Evolutionary conservation across 2,888 invertebrate genomes (phyloP), one percentile per base, ranked within the genome.

Genomic region (Mesorhabditis spiculigera): DNA sequence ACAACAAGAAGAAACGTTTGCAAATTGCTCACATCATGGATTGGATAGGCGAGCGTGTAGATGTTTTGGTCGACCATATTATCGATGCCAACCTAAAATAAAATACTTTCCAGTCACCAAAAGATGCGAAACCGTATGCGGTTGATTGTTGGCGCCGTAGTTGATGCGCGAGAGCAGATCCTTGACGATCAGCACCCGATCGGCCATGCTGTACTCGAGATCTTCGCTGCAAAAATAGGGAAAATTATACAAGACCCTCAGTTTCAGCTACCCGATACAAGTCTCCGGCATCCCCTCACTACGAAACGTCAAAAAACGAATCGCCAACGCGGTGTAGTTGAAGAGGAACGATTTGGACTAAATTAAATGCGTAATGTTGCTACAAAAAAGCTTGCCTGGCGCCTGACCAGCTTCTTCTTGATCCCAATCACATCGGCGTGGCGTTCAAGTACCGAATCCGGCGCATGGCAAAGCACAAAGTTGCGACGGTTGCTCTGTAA

Each of bases 51-150:
- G 58, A n/a, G 8, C n/a, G 58, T 50, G 58, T 50, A 50, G 58
- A 50, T 50, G 58, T 50, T 50, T 50, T 50, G 58, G n/a, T 50
- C n/a, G 58, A 50, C 10, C 58, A 50, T 50, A n/a, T n/a, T 50
- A 10, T 50, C 10, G 58, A 50, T 10, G 58, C 58, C 58, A 50
- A 50, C 58, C 58, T 50, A 50, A 50, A 50, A n/a, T 13, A 50
- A 50, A 50, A 50, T 10, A 50, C 28, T 28, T 28, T 28, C 28
- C 28, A 28, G 28, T 28, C 28, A 28, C 28, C 28, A 28, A 28
- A 28, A 28, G 3, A 1, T 28, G 28, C 28, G 28, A 28, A 28
- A 28, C 28, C 28, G 28, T 28, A 28, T 28, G 28, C 28, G 28
- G 28, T 3, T 28, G 28, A 28, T 28, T 28, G 28, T 50, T 10